Evolutionary conservation across 2,797 vertebrate genomes (phyloP), one percentile per base, ranked within the genome.

Genomic region (Leptoclinus maculatus): DNA sequence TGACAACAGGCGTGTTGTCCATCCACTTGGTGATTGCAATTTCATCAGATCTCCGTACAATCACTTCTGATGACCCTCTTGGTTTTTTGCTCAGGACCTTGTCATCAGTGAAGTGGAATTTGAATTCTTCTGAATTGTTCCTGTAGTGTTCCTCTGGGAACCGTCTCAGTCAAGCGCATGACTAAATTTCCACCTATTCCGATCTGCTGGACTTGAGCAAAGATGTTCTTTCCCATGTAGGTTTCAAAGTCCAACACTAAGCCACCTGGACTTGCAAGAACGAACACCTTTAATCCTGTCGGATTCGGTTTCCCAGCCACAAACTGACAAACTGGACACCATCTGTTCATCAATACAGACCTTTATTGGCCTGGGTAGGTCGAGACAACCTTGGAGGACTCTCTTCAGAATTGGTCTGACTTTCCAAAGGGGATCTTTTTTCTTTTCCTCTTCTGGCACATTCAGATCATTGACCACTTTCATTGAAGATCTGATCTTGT

Each of bases 1-100:
- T 29, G 41, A 67, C 64, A 66, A 56, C 58, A 76, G 58, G 58
- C 36, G 62, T 62, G 47, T 69, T 76, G 66, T 76, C 66, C 38
- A 70, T 12, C 66, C 49, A 56, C 49, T 57, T 63, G 49, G 54
- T 71, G 10, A 73, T 2, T 60, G 63, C 45, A 3, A 62, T 60
- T 67, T 73, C 69, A 60, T 53, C 1, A 54, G 21, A 45, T 72
- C 36, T 67, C n/a, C n/a, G 1, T 25, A 60, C 23, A 13, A 51
- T 53, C 25, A 59, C 72, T 71, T 71, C 67, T 58, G 12, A 66
- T 58, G 62, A 49, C 23, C 41, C 60, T 71, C 51, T 65, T 38
- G 7, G 5, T 58, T 57, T 57, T 78, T 0, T 51, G 19, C 53
- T 66, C 27, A 67, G 45, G 32, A 41, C 4, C 0, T 62, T 60